These are phyloP conservation scores for Microplitis mediator DNA, from an alignment of 1,140 invertebrate genomes.

Conservation along the genomic window DNA sequence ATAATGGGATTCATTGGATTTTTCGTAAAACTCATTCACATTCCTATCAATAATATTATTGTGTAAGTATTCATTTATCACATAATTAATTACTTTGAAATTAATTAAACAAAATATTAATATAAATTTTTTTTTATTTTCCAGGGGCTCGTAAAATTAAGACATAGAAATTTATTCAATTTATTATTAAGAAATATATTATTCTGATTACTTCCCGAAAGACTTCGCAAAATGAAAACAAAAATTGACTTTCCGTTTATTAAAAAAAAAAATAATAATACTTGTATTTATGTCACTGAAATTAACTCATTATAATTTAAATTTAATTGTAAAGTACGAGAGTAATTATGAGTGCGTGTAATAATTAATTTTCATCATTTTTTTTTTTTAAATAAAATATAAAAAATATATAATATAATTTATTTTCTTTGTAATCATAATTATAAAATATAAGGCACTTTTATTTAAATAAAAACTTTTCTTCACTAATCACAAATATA, in stretches of 20 bases:
- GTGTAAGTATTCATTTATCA: conserved; percentile 69
- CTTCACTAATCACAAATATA: conserved; percentile 45
- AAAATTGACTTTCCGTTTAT: too few species aligned
- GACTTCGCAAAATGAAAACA: too few species aligned
- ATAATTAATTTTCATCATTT: too few species aligned
- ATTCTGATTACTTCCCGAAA: conserved; percentile 24
- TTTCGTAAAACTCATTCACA: conserved; percentile 99
- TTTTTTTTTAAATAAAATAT: too few species aligned
- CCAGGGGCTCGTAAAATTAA: conserved; percentile 50
- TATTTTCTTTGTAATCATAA: not conserved
- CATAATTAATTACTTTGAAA: too few species aligned
- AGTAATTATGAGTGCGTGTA: too few species aligned
- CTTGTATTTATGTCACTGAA: too few species aligned
- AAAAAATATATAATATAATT: not conserved
- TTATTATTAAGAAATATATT: conserved; percentile 39
- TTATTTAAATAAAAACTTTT: conserved; percentile 42
- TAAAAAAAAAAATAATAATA: too few species aligned
- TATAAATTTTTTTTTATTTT: conserved; percentile 29
- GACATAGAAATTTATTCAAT: conserved; percentile 30
- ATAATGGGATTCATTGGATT: conserved; percentile 99
- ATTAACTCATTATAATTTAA: not conserved
- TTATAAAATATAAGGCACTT: conserved; percentile 51
- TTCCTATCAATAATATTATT: conserved; percentile 99
- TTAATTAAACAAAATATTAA: not conserved
- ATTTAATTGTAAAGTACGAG: too few species aligned